A percentile compares a stretch with the other conserved stretches of the same genome.
phyloP scores from a whole-genome alignment of 2,888 invertebrate species.

The Drosophila histrio region DNA sequence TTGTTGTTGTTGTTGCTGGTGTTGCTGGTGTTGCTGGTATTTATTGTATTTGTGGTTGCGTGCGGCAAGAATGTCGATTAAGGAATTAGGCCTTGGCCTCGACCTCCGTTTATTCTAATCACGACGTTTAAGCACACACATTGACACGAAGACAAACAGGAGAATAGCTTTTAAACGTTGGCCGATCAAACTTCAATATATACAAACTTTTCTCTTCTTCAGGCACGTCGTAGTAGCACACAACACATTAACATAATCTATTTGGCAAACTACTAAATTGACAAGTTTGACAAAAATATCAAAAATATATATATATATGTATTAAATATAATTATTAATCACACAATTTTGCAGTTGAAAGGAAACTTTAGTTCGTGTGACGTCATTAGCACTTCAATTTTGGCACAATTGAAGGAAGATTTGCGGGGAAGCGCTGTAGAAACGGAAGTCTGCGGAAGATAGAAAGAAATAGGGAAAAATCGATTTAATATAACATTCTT shows the following conservation, averaged over 20 bases:
- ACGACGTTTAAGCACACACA: background rate
- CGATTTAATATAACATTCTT: background rate
- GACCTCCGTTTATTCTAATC: constrained; percentile 1
- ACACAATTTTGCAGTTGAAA: constrained; percentile 5
- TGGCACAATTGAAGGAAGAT: constrained; percentile 15
- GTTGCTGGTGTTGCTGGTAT: background rate
- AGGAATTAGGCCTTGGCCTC: constrained; percentile 20
- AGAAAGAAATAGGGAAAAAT: background rate
- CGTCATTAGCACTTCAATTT: constrained; percentile 7
- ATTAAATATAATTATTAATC: constrained; percentile 4
- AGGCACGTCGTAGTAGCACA: constrained; percentile 41
- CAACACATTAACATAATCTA: constrained; percentile 27
- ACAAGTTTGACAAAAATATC: constrained; percentile 32
- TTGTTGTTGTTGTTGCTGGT: constrained; percentile 9
- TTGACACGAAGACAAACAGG: constrained; percentile 13
- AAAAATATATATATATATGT: constrained; percentile 8
- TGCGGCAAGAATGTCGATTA: constrained; percentile 12
- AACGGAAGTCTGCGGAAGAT: constrained; percentile 5
- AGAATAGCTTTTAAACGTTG: background rate
- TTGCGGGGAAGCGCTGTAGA: constrained; percentile 5
- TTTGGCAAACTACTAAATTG: constrained; percentile 40
- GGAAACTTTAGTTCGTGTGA: constrained; percentile 5
- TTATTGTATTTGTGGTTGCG: constrained; percentile 3
- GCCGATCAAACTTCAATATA: background rate
- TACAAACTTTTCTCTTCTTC: background rate